Conservation (phyloP, 2,797 vertebrate genomes). For the Eospalax fontanierii region DNA sequence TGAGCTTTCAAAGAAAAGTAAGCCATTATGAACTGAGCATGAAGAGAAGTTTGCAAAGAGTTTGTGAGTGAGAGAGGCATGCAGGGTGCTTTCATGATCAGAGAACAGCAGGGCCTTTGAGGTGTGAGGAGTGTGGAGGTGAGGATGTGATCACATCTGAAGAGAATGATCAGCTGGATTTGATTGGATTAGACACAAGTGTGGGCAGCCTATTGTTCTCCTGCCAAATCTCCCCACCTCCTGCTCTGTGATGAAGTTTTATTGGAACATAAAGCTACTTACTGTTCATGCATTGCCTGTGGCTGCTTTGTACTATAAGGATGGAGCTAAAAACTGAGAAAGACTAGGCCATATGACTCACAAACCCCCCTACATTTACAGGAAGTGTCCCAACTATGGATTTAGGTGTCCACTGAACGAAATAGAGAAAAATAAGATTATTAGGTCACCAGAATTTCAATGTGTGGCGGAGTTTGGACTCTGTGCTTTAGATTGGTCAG, state of each 20-base stretch:
- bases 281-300: background rate
- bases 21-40: background rate
- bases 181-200: background rate
- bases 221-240: background rate
- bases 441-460: background rate
- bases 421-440: conserved; percentile 8
- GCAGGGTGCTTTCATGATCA: background rate
- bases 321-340: background rate
- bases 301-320: background rate
- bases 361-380: background rate
- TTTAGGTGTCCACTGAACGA: background rate
- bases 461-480: background rate
- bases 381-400: background rate
- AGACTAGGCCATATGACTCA: background rate
- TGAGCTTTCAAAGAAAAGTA: conserved; percentile 35
- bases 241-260: background rate
- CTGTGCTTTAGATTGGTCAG: background rate
- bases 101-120: background rate
- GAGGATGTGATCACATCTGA: background rate
- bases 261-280: background rate
- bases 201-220: background rate
- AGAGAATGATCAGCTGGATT: background rate
- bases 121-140: background rate
- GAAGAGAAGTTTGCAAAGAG: background rate
- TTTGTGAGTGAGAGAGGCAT: background rate